A percentile compares a stretch with the other conserved stretches of the same genome.
Evolutionary conservation across 2,113 vertebrate genomes (phyloP).

Genomic region (Oplegnathus fasciatus): DNA sequence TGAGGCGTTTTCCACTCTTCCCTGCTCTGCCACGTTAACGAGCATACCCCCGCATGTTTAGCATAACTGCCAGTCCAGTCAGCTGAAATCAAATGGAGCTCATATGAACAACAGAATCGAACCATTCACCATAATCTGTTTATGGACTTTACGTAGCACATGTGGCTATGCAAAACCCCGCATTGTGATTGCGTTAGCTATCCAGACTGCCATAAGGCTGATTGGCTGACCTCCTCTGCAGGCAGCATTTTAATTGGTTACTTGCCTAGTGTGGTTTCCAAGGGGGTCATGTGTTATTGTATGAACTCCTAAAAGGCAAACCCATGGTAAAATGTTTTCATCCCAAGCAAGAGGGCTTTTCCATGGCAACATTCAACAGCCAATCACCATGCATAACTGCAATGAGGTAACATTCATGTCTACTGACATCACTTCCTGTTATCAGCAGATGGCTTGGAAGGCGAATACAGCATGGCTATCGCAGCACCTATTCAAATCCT

Average conservation of each 20-base stretch:
- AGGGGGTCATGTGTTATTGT: slow-evolving; percentile 2
- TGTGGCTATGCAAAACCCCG: neutral
- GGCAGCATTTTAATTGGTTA: slow-evolving; percentile 49
- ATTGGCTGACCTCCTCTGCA: slow-evolving; percentile 42
- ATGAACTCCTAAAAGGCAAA: slow-evolving; percentile 9
- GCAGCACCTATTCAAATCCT: neutral
- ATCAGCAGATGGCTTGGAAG: neutral
- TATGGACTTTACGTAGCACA: neutral
- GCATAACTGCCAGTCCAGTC: neutral
- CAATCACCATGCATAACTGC: slow-evolving; percentile 24
- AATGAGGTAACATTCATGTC: neutral
- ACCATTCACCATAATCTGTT: slow-evolving; percentile 13
- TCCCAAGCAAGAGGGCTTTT: slow-evolving; percentile 14
- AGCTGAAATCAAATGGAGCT: neutral
- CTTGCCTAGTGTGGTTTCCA: neutral
- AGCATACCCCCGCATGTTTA: neutral
- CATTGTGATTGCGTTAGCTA: slow-evolving; percentile 28
- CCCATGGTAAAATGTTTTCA: neutral
- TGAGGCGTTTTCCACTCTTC: neutral
- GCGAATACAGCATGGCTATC: neutral
- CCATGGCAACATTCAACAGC: slow-evolving; percentile 57
- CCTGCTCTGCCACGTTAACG: slow-evolving; percentile 8
- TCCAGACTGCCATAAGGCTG: neutral
- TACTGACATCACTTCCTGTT: slow-evolving; percentile 41
- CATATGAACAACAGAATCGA: neutral